Conservation (phyloP, 2,888 invertebrate species). For the Autographa pulchrina region DNA sequence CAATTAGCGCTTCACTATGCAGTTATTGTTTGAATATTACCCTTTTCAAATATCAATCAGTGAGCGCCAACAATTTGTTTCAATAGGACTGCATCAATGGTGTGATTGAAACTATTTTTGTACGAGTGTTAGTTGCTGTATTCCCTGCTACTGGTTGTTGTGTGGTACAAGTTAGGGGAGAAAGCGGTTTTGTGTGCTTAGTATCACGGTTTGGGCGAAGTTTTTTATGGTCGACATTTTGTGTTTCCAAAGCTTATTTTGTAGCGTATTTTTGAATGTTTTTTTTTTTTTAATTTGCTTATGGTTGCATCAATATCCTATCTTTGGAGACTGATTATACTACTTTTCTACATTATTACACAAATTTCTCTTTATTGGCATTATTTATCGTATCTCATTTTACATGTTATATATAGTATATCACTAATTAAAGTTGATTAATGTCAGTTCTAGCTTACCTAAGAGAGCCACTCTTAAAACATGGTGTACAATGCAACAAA, state of each 20-base stretch:
- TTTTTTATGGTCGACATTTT: neutral
- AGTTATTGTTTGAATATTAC: slow-evolving; percentile 33
- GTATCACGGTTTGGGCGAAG: neutral
- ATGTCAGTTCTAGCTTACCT: too few species aligned
- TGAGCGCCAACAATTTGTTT: slow-evolving; percentile 53
- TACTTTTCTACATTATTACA: too few species aligned
- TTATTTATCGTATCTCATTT: too few species aligned
- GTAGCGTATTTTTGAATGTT: too few species aligned
- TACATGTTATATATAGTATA: too few species aligned
- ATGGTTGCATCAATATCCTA: too few species aligned
- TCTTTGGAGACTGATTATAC: too few species aligned
- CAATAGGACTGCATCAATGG: slow-evolving; percentile 58
- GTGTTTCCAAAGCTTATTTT: neutral
- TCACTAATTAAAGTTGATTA: too few species aligned
- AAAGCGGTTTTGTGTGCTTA: neutral
- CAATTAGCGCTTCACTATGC: slow-evolving; percentile 8
- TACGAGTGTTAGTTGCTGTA: slow-evolving; percentile 62
- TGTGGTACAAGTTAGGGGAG: slow-evolving; percentile 59
- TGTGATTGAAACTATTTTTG: slow-evolving; percentile 74
- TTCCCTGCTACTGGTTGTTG: slow-evolving; percentile 65
- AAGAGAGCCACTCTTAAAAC: too few species aligned
- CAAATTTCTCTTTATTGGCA: too few species aligned
- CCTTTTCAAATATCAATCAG: slow-evolving; percentile 50
- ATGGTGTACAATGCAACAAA: too few species aligned
- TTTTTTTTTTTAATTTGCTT: too few species aligned